Base-by-base conservation (phyloP, 2,113 vertebrate genomes). In the Helogale parvula region DNA sequence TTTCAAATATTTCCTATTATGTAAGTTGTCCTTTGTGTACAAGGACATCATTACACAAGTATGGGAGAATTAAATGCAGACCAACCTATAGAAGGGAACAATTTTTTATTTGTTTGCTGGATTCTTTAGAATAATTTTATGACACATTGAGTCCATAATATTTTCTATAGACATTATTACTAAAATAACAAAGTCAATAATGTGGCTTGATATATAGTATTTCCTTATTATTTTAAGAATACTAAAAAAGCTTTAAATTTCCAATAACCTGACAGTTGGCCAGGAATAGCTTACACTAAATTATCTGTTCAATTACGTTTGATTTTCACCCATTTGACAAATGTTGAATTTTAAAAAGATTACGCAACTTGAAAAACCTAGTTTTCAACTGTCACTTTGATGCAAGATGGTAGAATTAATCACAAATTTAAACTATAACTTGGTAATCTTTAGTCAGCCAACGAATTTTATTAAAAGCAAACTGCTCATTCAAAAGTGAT, bases 381-480 rank as follows among this genome's bases (percentile, higher is more conserved):
- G 80, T 76, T 97, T 97, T 96, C 27, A 96, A 83, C 27, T 68
- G 15, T 94, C 57, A 93, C 10, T 97, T 97, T 93, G 97, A 88
- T 97, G n/a, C 12, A 95, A 81, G 74, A 94, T 21, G 41, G 47
- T 13, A 88, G 45, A 86, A 79, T 84, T 87, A 90, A 71, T 90
- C 93, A 95, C 29, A 96, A 91, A 93, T 88, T 96, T 95, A 97
- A 93, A 86, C 1, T 74, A 2, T 83, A 74, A 91, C 12, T 82
- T 88, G 68, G 60, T 25, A 84, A 60, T 63, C 52, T 87, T 91
- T 66, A 89, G 23, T 52, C 31, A 91, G 82, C 71, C 17, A 90
- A 27, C 41, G 92, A 91, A 52, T 83, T 95, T 81, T 90, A 96
- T 45, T 93, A 80, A 93, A 84, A 90, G 77, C 66, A 76, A 96